Evolutionary conservation across 2,113 vertebrate genomes (phyloP).

Genomic region (Mormyrus iriodes): DNA sequence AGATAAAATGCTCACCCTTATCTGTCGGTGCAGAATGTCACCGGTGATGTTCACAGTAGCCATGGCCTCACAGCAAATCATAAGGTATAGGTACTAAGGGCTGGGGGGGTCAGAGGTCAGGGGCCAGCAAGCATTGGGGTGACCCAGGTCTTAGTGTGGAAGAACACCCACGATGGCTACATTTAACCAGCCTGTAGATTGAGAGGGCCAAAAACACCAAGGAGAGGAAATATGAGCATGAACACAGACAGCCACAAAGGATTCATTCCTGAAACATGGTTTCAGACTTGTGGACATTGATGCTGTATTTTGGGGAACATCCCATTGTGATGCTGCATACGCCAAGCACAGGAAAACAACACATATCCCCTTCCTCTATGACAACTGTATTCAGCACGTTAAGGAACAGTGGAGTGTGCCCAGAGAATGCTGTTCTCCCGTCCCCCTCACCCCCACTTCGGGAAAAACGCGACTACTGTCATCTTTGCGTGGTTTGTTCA

Average conservation of each 20-base stretch:
- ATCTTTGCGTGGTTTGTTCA: background rate
- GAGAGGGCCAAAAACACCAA: background rate
- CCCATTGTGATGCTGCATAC: background rate
- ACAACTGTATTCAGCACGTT: background rate
- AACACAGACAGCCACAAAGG: background rate
- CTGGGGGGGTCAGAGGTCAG: constrained; percentile 49
- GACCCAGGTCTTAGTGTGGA: constrained; percentile 39
- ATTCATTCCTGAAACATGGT: background rate
- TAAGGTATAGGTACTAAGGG: constrained; percentile 55
- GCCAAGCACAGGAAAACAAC: background rate
- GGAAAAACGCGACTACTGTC: background rate
- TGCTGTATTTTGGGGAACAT: background rate
- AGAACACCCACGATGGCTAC: background rate
- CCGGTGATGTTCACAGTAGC: constrained; percentile 84
- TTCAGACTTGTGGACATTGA: background rate
- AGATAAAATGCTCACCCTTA: constrained; percentile 49
- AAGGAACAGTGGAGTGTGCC: background rate
- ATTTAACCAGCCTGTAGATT: constrained; percentile 4
- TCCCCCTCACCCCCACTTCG: background rate
- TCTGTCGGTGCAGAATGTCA: constrained; percentile 84
- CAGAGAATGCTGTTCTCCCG: background rate
- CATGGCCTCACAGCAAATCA: constrained; percentile 71
- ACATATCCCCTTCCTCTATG: background rate
- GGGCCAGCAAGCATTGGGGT: constrained; percentile 65
- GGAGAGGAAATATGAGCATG: background rate